Conservation (phyloP, 2,888 invertebrate genomes). For the Patella caerulea region DNA sequence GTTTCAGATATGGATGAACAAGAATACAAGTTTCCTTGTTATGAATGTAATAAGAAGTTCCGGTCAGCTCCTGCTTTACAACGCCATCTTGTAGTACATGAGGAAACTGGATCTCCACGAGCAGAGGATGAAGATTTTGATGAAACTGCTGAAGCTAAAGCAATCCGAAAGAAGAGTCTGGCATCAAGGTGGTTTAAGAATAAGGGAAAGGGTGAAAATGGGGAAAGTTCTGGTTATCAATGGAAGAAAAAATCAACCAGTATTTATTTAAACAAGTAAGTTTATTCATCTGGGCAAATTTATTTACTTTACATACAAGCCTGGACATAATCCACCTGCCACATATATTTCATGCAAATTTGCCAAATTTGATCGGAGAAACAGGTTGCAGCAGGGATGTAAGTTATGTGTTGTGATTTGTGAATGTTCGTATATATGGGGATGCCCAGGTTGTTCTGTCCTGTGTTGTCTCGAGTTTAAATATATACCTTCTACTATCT, state of each 20-base stretch:
- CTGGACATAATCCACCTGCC: too few species aligned
- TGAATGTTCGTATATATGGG: too few species aligned
- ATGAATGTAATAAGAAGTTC: constrained; percentile 78
- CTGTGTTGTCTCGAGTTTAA: too few species aligned
- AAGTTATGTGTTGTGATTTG: too few species aligned
- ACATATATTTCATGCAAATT: not conserved
- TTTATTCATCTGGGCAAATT: constrained; percentile 4
- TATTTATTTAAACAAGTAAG: constrained; percentile 68
- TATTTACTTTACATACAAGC: not conserved
- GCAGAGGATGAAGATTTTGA: constrained; percentile 26
- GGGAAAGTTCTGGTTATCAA: constrained; percentile 42
- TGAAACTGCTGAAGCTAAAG: constrained; percentile 15
- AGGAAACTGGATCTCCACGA: constrained; percentile 30
- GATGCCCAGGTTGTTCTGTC: too few species aligned
- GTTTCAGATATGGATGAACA: constrained; percentile 51
- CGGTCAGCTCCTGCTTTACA: constrained; percentile 76
- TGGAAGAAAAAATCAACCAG: constrained; percentile 70
- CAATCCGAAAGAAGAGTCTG: constrained; percentile 13
- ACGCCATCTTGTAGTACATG: constrained; percentile 74
- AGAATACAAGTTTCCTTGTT: constrained; percentile 77
- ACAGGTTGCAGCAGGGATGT: too few species aligned
- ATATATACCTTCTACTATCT: too few species aligned
- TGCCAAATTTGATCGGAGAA: too few species aligned
- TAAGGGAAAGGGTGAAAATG: constrained; percentile 27
- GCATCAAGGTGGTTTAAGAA: constrained; percentile 16